Evolutionary conservation across 2,797 vertebrate genomes (phyloP).

Genomic region (Syngnathus acus): DNA sequence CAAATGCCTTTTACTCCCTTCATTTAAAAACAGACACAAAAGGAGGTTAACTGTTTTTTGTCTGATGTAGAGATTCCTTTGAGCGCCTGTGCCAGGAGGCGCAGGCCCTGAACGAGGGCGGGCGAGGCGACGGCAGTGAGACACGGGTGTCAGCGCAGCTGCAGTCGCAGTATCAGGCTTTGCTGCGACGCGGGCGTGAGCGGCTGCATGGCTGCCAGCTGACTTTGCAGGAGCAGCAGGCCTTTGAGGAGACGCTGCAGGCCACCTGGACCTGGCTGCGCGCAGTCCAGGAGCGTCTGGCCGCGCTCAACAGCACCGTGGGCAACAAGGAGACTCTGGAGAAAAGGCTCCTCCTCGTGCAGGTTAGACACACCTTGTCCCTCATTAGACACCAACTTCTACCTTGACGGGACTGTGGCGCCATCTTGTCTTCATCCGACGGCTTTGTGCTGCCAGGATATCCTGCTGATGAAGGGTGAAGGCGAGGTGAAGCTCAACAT

Average conservation of each 20-base stretch:
- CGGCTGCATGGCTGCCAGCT: constrained; percentile 78
- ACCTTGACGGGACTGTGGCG: too few species aligned
- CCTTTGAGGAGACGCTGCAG: constrained; percentile 85
- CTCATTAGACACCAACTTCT: too few species aligned
- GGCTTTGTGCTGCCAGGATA: constrained; percentile 70
- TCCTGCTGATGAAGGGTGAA: constrained; percentile 91
- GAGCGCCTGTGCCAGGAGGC: constrained; percentile 85
- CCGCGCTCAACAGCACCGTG: constrained; percentile 75
- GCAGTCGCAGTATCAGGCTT: constrained; percentile 79
- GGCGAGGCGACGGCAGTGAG: constrained; percentile 79
- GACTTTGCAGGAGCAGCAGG: constrained; percentile 88
- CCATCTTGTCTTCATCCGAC: neutral
- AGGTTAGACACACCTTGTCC: constrained; percentile 65
- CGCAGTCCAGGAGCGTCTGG: constrained; percentile 78
- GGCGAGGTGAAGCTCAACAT: constrained; percentile 95
- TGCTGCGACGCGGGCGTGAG: constrained; percentile 78
- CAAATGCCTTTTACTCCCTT: too few species aligned
- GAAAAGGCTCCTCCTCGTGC: constrained; percentile 78
- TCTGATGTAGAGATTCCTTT: constrained; percentile 78
- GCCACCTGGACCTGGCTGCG: constrained; percentile 84
- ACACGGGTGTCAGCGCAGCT: constrained; percentile 79
- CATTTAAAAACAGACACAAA: too few species aligned
- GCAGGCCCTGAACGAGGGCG: constrained; percentile 81
- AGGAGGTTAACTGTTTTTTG: too few species aligned
- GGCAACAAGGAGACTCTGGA: constrained; percentile 85